Base-by-base conservation (phyloP, 1,140 invertebrate species). In the Drosophila takahashii region DNA sequence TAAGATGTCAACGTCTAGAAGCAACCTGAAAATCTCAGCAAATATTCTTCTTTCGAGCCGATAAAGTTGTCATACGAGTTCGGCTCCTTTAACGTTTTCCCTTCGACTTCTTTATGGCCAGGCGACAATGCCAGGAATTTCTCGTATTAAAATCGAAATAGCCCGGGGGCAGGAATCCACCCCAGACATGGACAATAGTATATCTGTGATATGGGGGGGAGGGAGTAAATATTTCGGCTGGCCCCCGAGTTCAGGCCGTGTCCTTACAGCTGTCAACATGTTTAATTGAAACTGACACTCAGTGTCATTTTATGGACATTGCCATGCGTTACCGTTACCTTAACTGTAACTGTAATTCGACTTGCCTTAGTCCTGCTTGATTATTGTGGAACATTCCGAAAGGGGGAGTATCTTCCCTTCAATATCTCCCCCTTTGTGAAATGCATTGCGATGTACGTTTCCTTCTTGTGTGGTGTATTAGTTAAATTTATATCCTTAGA, bases 221-320 rank as follows among this genome's bases (percentile, higher is more conserved):
- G 56, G n/a, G 11, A 50, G 57, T 26, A 8, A 4, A 41, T 73
- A 59, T 77, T 77, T 67, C 61, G 78, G 50, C 41, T 53, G 47
- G 29, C 48, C 42, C 26, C 34, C 32, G 36, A 64, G 29, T 64
- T 51, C 48, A 13, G 79, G 56, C 57, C 47, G 54, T 79, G 71
- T 67, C 84, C 77, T 73, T 84, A 83, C 79, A 90, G 87, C 87
- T 90, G 87, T 90, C 87, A 90, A 90, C 87, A 90, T 87, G 87
- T 90, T 90, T 90, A 90, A 90, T 90, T 90, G 87, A 90, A 90
- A 90, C 87, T 90, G 87, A 90, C 87, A 90, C 87, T 89, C 85
- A 90, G 77, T 90, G 85, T 90, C 86, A 85, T 90, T 90, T 90
- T 90, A 90, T 90, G 81, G 75, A 65, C 81, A 85, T 90, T 85